Evolutionary conservation across 1,140 invertebrate species (phyloP), one percentile per base, ranked within the genome.

Genomic region (Cardiocondyla obscurior): DNA sequence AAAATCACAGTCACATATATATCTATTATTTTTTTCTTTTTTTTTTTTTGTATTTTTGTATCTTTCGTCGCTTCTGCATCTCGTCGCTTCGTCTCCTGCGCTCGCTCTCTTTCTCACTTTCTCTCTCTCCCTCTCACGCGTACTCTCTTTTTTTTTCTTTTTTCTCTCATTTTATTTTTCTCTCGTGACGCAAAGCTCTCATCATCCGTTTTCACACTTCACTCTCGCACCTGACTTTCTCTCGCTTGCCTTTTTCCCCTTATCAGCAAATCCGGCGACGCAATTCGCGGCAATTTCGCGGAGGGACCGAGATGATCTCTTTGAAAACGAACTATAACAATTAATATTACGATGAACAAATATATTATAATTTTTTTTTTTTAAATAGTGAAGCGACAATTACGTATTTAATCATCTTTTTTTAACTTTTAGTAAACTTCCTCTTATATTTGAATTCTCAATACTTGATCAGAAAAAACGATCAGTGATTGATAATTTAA

Each of bases 1-100:
- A 88, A 88, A 85, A 88, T 88, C 87, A 88, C 87, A 88, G 87
- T 88, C 87, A 73, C 83, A 82, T 88, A 88, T 88, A 85, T 81
- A 88, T 70, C 62, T 88, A 82, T 88, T 85, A 87, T 79, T 88
- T 85, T 53, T 82, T 76, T 25, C 22, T 64, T 74, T 62, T 82
- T 76, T 25, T 28, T 64, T 74, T 62, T 82, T 82, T 73, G 55
- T 60, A 82, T 72, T 79, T 79, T 79, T 36, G 33, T 67, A 79
- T 39, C 58, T 77, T 65, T 77, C 67, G 44, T 79, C 62, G 39
- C 16, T 67, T 53, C 39, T 81, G 36, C 36, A 58, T 58, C 39
- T 82, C 58, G 22, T 82, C 39, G 42, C 46, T 74, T 83, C 36
- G 28, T 55, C 28, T 36, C 65, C 57, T 55, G 30, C 28, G 69